Evolutionary conservation across 2,888 invertebrate species (phyloP).

Genomic region (Cephus rjabovi): DNA sequence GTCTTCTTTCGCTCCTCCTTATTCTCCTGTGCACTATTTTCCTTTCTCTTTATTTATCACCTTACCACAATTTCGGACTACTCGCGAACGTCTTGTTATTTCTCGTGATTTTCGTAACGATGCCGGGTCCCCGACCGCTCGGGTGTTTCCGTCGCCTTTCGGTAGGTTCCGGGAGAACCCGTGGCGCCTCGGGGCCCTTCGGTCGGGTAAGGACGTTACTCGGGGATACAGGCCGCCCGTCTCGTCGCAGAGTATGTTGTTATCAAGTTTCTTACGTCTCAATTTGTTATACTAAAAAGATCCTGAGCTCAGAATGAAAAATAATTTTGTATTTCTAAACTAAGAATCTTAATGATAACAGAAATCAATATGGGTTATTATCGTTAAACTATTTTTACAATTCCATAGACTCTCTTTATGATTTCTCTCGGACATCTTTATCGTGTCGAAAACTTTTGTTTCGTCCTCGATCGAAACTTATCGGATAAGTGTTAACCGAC

Average conservation of each 20-base stretch:
- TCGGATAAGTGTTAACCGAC: not conserved
- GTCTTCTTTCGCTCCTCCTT: not conserved
- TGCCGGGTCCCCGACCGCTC: conserved; percentile 15
- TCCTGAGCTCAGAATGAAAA: not conserved
- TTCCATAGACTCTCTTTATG: not conserved
- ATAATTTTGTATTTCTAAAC: not conserved
- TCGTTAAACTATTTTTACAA: not conserved
- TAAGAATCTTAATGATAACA: not conserved
- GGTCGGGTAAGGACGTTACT: not conserved
- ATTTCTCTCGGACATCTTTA: not conserved
- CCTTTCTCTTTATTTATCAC: conserved; percentile 4
- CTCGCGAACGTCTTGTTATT: conserved; percentile 25
- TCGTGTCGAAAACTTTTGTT: not conserved
- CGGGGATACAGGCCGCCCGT: not conserved
- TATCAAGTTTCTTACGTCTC: not conserved
- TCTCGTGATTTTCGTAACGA: conserved; percentile 17
- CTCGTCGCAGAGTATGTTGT: not conserved
- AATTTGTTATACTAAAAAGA: not conserved
- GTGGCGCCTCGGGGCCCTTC: not conserved
- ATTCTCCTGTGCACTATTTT: not conserved
- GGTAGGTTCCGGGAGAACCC: not conserved
- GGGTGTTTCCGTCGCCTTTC: conserved; percentile 17
- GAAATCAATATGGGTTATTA: not conserved
- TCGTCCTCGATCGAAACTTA: not conserved
- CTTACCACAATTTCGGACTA: conserved; percentile 20